Conservation (phyloP, 2,113 vertebrate species). For the Oreamnos americanus region DNA sequence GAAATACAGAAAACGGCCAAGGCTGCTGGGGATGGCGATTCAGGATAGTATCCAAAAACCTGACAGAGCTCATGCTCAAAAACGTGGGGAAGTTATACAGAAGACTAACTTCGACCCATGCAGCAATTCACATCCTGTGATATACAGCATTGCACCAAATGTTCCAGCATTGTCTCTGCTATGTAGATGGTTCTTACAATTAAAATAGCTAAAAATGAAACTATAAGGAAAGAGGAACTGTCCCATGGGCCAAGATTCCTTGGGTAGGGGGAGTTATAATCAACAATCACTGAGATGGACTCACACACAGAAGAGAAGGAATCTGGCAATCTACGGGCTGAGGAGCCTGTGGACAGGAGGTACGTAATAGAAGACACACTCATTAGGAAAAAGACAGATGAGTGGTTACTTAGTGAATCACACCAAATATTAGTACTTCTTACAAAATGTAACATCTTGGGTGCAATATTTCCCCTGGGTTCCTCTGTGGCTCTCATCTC, state of each 20-base stretch:
- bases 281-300: neutral
- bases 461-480: neutral
- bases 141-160: neutral
- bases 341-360: neutral
- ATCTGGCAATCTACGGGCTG: neutral
- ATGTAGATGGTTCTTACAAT: neutral
- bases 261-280: neutral
- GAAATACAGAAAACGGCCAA: neutral
- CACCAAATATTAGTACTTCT: neutral
- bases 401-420: neutral
- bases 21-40: neutral
- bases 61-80: neutral
- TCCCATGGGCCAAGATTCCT: neutral
- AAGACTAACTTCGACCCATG: neutral
- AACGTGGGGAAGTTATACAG: neutral
- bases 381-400: neutral
- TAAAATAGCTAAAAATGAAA: neutral
- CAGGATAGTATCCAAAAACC: neutral
- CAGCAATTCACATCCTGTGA: neutral
- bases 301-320: neutral
- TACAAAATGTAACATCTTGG: neutral
- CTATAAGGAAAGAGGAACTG: neutral
- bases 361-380: neutral
- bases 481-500: neutral
- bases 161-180: neutral